phyloP scores from a whole-genome alignment of 2,888 invertebrate genomes.

The Microctonus brassicae region DNA sequence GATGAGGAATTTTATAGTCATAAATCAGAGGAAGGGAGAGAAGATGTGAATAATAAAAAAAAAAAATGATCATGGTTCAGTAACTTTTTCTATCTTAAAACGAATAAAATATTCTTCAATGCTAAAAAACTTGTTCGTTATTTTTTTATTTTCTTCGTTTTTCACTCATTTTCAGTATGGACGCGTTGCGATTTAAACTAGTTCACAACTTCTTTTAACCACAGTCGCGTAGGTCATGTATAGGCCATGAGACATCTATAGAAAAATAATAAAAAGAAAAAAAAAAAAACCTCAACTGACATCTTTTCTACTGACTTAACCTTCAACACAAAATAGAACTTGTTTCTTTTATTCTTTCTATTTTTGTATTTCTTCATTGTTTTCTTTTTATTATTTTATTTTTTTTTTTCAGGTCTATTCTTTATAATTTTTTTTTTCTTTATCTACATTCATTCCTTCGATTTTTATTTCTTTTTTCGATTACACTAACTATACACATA shows the following conservation, averaged over 20 bases:
- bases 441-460: background rate
- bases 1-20: conserved; percentile 12
- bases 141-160: too few relatives aligned
- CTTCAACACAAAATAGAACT: conserved; percentile 7
- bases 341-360: conserved; percentile 18
- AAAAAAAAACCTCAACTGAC: conserved; percentile 19
- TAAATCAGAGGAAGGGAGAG: conserved; percentile 21
- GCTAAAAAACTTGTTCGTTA: background rate
- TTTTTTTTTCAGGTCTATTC: conserved; percentile 1
- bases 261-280: too few relatives aligned
- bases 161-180: conserved; percentile 13
- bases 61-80: background rate
- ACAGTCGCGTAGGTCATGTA: conserved; percentile 5
- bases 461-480: background rate
- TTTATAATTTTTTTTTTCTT: background rate
- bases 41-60: background rate
- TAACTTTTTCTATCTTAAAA: background rate
- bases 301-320: conserved; percentile 23
- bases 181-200: conserved; percentile 36
- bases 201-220: conserved; percentile 47
- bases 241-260: background rate
- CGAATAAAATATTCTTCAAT: background rate
- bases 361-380: background rate
- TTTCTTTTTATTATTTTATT: background rate
- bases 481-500: background rate